Percentiles rank a stretch among this genome's conserved stretches.
phyloP scores from a whole-genome alignment of 92 coral and sea anemone species.

The Phymanthus crucifer region DNA sequence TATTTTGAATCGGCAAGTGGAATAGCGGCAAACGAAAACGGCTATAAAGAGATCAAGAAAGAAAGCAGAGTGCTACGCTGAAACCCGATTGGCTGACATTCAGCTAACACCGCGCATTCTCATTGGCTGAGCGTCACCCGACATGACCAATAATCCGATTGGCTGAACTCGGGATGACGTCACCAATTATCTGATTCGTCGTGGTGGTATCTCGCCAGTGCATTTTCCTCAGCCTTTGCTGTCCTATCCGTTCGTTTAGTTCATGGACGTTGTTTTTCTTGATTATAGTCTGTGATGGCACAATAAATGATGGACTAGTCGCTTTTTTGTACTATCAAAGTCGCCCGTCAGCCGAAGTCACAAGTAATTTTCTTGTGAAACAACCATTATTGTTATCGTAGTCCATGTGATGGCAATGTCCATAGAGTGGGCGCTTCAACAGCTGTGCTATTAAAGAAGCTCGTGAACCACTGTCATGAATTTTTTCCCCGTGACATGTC shows the following conservation, averaged over 20 bases:
- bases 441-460: neutral
- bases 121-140: neutral
- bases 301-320: neutral
- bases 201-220: neutral
- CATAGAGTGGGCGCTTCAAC: conserved; percentile 2
- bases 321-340: neutral
- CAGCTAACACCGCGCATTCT: neutral
- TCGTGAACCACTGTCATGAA: conserved; percentile 20
- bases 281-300: neutral
- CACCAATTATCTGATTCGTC: neutral
- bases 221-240: neutral
- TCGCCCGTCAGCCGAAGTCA: neutral
- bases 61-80: too few relatives aligned
- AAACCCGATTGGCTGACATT: too few relatives aligned
- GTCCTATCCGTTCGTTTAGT: neutral
- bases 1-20: too few relatives aligned
- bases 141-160: neutral
- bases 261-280: neutral
- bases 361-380: neutral
- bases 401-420: conserved; percentile 12
- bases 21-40: too few relatives aligned
- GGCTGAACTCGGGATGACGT: neutral
- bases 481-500: conserved; percentile 36
- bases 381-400: neutral
- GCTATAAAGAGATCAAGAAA: too few relatives aligned